Base-by-base conservation (phyloP, 2,888 invertebrate species). In the Julus scandinavius region DNA sequence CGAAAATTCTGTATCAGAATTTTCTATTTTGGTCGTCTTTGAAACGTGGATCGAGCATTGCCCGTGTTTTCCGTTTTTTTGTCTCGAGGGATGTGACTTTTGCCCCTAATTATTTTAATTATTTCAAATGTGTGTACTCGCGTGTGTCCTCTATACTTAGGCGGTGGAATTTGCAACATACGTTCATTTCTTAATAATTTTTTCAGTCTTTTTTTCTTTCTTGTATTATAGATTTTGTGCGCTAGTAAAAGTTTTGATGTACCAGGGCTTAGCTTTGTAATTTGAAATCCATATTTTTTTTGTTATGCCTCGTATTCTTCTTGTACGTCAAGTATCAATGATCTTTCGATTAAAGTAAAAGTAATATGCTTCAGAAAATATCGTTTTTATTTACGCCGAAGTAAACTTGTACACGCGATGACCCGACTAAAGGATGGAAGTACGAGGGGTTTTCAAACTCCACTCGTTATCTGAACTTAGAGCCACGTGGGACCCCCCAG, bases 1-100 rank as follows among this genome's bases (percentile, higher is more conserved):
- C 13, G 87, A 87, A 87, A 63, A 87, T 87, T 63, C 87, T 87
- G 87, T 87, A 87, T 87, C 87, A 87, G 87, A 63, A 87, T 87
- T 87, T 87, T 87, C 87, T 20, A 45, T 49, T 86, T 86, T 83
- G 40, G 83, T n/a, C 40, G 40, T 83, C 83, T 83, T 83, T 83
- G 29, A 13, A 83, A 13, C 20, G 83, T n/a, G 11, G 13, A 83
- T n/a, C 54, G 20, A 83, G 40, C 40, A 20, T 38, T 83, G 83
- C 40, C 40, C 29, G 20, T 83, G 15, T 20, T 83, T 13, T 54
- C 54, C 15, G 54, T 54, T 29, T 29, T 29, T 29, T 54, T 54
- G 54, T 54, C 54, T 54, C 54, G 9, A 54, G 54, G 54, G 54
- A 54, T 54, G 17, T 17, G 54, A 54, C 54, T 4, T 54, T 15